Evolutionary conservation across 2,113 vertebrate genomes (phyloP).

Genomic region (Taxidea taxus): DNA sequence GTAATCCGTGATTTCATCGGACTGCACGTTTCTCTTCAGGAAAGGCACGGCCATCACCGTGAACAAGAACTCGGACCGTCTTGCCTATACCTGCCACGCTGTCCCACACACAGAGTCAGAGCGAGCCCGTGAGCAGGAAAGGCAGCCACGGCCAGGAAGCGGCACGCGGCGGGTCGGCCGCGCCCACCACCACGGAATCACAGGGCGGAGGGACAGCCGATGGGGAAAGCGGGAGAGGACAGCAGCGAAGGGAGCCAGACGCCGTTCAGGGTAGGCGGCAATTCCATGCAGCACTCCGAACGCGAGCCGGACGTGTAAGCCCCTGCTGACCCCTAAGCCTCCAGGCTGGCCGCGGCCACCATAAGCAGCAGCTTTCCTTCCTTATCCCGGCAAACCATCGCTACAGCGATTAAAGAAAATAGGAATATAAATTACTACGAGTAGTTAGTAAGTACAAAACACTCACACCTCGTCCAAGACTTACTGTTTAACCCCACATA

Average conservation of each 20-base stretch:
- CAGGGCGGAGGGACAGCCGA: background rate
- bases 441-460: background rate
- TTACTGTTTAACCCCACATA: background rate
- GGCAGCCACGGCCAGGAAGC: background rate
- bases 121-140: background rate
- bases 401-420: background rate
- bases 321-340: background rate
- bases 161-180: too few species aligned
- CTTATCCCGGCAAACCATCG: background rate
- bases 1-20: background rate
- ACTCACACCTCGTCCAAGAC: background rate
- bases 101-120: background rate
- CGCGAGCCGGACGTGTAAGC: background rate
- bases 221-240: accelerated
- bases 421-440: background rate
- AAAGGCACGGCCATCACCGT: background rate
- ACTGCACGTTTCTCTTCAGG: background rate
- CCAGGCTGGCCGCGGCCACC: background rate
- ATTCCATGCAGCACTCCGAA: background rate
- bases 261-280: accelerated
- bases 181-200: accelerated
- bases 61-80: background rate
- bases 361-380: background rate
- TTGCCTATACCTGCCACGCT: background rate
- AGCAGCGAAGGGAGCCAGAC: too few species aligned